Evolutionary conservation across 2,797 vertebrate species (phyloP), one percentile per base, ranked within the genome.

Genomic region (Brotula barbata): DNA sequence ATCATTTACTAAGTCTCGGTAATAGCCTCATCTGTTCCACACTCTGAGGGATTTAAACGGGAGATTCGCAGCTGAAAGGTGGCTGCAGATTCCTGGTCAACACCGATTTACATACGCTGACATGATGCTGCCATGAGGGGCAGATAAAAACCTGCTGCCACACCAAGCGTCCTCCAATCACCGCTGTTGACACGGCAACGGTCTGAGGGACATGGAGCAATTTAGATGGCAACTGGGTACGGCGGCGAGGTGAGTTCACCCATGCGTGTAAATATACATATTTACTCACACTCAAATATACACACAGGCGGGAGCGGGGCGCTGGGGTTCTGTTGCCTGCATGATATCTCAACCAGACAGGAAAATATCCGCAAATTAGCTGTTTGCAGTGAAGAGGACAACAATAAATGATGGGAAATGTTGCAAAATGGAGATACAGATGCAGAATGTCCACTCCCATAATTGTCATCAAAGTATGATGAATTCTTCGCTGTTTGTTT

Each of bases 181-280:
- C 1, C 21, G 57, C 55, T 74, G 75, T 59, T 77, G 64, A 76
- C 68, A 64, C 10, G 2, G 44, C 50, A 71, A 58, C 0, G 5
- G 63, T 71, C 68, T 57, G 21, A 0, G 55, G 69, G 69, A 74
- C 55, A 48, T 16, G 46, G 22, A 60, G 56, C 43, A 19, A 19
- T 17, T 43, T 19, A 19, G 41, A 43, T 43, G 17, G 17, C 41
- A 43, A 13, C 41, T 69, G 55, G 60, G 69, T 51, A 53, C 49
- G 51, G 75, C 36, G 40, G 49, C 11, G 61, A 77, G 61, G 63
- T 67, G 58, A 76, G 72, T 67, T 70, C 46, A 68, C 42, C 58
- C 81, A 78, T 61, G 67, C 13, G n/a, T 68, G 50, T 49, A 74
- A 53, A 68, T 64, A 66, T 56, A 75, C 58, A 67, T 55, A 63